Conservation (phyloP, 2,888 invertebrate species). For the Trisateles emortualis region DNA sequence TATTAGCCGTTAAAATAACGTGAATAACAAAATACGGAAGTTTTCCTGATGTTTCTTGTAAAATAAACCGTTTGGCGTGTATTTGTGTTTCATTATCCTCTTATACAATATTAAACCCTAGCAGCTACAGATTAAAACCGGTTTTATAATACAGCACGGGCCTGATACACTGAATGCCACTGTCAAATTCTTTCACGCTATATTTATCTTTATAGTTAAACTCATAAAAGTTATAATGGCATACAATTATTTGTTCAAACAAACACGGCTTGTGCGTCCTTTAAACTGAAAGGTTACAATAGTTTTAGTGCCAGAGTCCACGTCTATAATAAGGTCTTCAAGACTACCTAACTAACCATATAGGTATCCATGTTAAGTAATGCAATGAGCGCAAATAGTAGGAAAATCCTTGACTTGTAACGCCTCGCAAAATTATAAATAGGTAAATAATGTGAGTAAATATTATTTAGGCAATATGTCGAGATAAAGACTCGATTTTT, state of each 20-base stretch:
- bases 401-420: background rate
- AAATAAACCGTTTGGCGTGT: slow-evolving; percentile 18
- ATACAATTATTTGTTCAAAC: background rate
- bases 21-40: slow-evolving; percentile 27
- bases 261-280: background rate
- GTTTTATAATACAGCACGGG: background rate
- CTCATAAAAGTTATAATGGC: slow-evolving; percentile 4
- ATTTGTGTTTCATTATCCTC: slow-evolving; percentile 14
- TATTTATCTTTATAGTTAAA: slow-evolving; percentile 2
- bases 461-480: background rate
- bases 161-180: slow-evolving; percentile 3
- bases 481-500: too few species aligned
- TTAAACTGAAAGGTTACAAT: slow-evolving; percentile 4
- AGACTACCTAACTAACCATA: too few species aligned
- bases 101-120: slow-evolving; percentile 17
- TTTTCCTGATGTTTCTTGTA: slow-evolving; percentile 27
- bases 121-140: background rate
- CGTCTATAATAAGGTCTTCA: background rate
- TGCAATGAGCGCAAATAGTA: background rate
- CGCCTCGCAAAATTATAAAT: background rate
- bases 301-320: slow-evolving; percentile 5
- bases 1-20: slow-evolving; percentile 9
- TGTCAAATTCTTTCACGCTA: slow-evolving; percentile 9
- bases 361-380: too few species aligned
- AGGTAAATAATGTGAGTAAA: background rate